Base-by-base conservation (phyloP, 2,888 invertebrate species). In the Zele albiditarsus region DNA sequence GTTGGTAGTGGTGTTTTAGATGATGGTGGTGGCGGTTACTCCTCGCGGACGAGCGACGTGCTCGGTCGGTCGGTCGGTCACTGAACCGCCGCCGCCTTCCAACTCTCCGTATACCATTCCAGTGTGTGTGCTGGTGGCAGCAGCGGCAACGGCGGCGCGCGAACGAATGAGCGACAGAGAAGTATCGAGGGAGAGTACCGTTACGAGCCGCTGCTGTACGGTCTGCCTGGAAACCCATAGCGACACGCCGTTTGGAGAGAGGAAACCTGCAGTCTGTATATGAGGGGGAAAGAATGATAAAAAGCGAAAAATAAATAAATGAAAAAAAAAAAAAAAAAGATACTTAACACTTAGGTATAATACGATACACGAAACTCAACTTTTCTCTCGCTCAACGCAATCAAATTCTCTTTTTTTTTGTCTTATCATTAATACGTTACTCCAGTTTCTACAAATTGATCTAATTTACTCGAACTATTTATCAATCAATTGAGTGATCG, bases 21-120 rank as follows among this genome's bases (percentile, higher is more conserved):
- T 53, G 53, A 20, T 53, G 23, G 20, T 60, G 42, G 33, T 71
- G 60, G 25, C 23, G 23, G 67, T 73, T 57, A 75, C 69, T 71
- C 79, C 80, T 80, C 78, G 62, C 68, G 77, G 75, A 68, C 72
- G 69, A 74, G 71, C 76, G 73, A 77, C 78, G 79, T 81, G 79
- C 78, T 86, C 84, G 85, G 83, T 86, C 83, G 83, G 84, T 85
- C 85, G 85, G 85, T 86, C 86, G 86, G 86, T 86, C 86, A 86
- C 84, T 86, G 86, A 86, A 86, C 86, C 86, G 86, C 82, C 86
- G 86, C 82, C 80, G 75, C 71, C 83, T 83, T 83, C 82, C 82
- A 83, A 79, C 83, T 77, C 77, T 77, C 79, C 81, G 78, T 81
- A 80, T 79, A 76, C 80, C 78, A 80, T 80, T 76, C 80, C 79